Base-by-base conservation (phyloP, 2,797 vertebrate genomes). In the Ctenosaura bakeri region DNA sequence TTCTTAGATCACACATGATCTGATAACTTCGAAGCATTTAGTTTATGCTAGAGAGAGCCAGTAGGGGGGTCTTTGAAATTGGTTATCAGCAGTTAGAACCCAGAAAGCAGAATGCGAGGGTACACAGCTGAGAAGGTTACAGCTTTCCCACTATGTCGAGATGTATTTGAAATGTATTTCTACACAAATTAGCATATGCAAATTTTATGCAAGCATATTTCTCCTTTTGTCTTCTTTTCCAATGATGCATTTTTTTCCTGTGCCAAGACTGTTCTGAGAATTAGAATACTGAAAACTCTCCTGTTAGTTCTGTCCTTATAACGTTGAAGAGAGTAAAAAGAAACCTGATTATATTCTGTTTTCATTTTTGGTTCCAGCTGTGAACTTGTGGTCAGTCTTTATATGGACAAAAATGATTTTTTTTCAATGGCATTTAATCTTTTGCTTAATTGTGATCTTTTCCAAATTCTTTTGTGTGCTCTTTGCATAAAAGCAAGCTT, bases 391-490 rank as follows among this genome's bases (percentile, higher is more conserved):
- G 92, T 94, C 92, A 91, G 56, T 52, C 8, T 91, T 90, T 94
- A 94, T 94, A 92, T 95, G 85, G 84, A 94, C 76, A 89, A 91
- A 96, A 96, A 66, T 83, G 84, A 93, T 92, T 35, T 87, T 92
- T 88, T 94, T 91, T 29, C 42, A 87, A 10, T 62, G 56, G 42
- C 24, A 84, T 96, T 94, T 93, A 79, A 85, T 92, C 69, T 73
- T 0, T 89, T 94, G 64, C 77, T 82, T 86, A 87, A 85, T 90
- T 93, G 90, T 91, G 90, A 32, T 90, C 71, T 94, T 93, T 54
- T 59, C 81, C 85, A 46, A 92, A 84, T 92, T 86, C 74, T 93
- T 84, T 84, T 94, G 56, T 80, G n/a, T 87, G 85, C 71, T 91
- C 64, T 86, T 94, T 54, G 92, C 74, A 88, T 93, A 94, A 91